phyloP scores from a whole-genome alignment of 2,113 vertebrate genomes.

The Jacana jacana region DNA sequence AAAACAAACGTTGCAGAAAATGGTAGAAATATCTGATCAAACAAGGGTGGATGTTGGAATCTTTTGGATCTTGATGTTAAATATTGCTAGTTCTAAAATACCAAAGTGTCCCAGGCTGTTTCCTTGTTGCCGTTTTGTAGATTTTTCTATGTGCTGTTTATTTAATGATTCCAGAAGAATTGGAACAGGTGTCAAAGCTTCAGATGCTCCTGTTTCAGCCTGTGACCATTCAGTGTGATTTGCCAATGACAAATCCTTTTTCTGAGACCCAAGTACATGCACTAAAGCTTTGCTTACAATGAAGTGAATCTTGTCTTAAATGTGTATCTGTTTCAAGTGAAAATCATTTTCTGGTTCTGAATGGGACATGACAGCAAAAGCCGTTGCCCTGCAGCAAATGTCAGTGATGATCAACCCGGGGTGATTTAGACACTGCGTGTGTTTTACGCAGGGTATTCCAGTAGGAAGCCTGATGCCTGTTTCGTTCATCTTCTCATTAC shows the following conservation, averaged over 20 bases:
- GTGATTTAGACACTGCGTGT: background rate
- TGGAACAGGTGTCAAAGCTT: background rate
- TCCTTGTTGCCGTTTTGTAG: slow-evolving; percentile 33
- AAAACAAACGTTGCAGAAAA: slow-evolving; percentile 5
- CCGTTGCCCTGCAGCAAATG: background rate
- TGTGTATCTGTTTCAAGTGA: slow-evolving; percentile 9
- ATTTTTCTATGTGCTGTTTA: slow-evolving; percentile 29
- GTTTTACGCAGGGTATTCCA: background rate
- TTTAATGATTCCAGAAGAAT: slow-evolving; percentile 9
- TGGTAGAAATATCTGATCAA: slow-evolving; percentile 17
- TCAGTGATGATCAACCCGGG: background rate
- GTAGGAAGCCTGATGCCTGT: background rate
- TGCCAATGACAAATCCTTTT: slow-evolving; percentile 9
- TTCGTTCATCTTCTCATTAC: background rate
- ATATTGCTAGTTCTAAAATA: slow-evolving; percentile 50
- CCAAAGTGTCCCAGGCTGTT: slow-evolving; percentile 47
- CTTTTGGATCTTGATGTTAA: slow-evolving; percentile 1
- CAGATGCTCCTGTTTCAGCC: background rate
- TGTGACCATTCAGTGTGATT: background rate
- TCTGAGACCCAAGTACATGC: background rate
- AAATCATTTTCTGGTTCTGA: slow-evolving; percentile 21
- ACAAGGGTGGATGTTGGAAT: background rate
- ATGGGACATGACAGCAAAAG: background rate
- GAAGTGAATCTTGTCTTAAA: slow-evolving; percentile 8
- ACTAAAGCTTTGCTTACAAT: slow-evolving; percentile 29